These are phyloP conservation scores for Reinhardtius hippoglossoides DNA, from an alignment of 2,113 vertebrate species.

Conservation along the genomic window DNA sequence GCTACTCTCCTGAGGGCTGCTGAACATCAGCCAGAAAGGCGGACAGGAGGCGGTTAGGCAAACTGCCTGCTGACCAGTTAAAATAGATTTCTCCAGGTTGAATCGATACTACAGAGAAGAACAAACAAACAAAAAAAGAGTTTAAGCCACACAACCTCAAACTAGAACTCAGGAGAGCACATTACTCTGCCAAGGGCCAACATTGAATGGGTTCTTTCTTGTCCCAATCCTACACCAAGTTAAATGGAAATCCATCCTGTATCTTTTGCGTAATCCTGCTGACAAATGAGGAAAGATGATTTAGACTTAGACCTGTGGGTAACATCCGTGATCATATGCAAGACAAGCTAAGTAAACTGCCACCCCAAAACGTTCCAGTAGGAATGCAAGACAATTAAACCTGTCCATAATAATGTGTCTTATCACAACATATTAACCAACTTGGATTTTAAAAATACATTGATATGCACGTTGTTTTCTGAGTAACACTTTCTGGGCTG, in stretches of 20 bases:
- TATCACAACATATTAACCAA: background rate
- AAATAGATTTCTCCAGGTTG: constrained; percentile 86
- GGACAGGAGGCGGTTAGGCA: constrained; percentile 85
- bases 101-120: constrained; percentile 86
- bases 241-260: no score
- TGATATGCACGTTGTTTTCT: no score
- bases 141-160: background rate
- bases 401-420: background rate
- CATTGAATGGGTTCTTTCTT: no score
- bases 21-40: constrained; percentile 88
- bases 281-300: no score
- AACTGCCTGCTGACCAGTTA: constrained; percentile 78
- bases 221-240: no score
- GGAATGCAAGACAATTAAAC: background rate
- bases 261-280: no score
- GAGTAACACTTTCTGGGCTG: background rate
- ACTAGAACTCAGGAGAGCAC: background rate
- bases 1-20: constrained; percentile 55
- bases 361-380: background rate
- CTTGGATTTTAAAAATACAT: background rate
- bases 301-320: background rate
- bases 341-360: background rate
- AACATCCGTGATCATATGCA: background rate
- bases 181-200: no score
- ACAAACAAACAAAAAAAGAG: background rate